Base-by-base conservation (phyloP, 2,113 vertebrate genomes). In the Solea senegalensis region DNA sequence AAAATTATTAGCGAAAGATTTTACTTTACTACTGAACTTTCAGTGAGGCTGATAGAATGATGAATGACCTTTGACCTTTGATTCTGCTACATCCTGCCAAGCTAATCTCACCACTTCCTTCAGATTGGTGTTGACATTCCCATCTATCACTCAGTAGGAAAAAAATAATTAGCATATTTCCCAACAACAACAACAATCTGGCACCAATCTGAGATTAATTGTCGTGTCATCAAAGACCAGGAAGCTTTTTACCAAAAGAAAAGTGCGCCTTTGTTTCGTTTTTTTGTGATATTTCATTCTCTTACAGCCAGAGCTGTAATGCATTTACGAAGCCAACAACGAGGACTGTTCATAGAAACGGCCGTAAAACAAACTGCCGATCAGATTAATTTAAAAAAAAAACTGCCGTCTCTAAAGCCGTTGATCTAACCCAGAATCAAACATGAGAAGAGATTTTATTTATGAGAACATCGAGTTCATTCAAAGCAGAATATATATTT, bases 401-500 rank as follows among this genome's bases (percentile, higher is more conserved):
- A 21, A 6, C 34, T 34, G 34, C 34, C 34, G 21, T 68, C 59
- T 61, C 54, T 51, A 72, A 80, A 79, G 39, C 40, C 5, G 34
- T 34, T 65, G 44, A 75, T 88, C 63, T 60, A 86, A 81, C 71
- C 67, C 57, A 41, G 56, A 56, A 77, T 67, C n/a, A 72, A 50
- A 61, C 43, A 40, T 27, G 51, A 53, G 62, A 50, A 34, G 27
- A 56, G 61, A 82, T 64, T 56, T 66, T 70, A 65, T 81, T 80
- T 50, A 74, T 76, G 34, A 65, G 39, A 34, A 58, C 54, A 5
- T 13, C 0, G 64, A 51, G 49, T 50, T 59, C 50, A 14, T 56
- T 74, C 59, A 54, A 48, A 10, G 28, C 58, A 57, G 14, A 69
- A 61, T 74, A 52, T 74, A 52, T 67, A 48, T 58, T 71, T 50